These are phyloP conservation scores for Cephalopholis sonnerati DNA, from an alignment of 2,113 vertebrate genomes.

Conservation along the genomic window DNA sequence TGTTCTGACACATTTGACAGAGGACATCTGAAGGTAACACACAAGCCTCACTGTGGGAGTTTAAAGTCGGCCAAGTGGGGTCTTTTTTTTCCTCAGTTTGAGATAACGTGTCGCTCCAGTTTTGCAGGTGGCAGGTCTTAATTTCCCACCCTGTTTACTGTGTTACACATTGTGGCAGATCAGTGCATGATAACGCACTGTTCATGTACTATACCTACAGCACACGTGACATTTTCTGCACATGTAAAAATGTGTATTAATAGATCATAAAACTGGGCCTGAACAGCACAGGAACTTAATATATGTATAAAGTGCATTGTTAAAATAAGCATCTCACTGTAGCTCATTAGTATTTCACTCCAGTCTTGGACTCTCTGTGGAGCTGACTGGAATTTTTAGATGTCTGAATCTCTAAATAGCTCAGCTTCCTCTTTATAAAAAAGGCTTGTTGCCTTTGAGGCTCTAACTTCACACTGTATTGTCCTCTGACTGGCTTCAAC, in stretches of 20 bases:
- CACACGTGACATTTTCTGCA: neutral
- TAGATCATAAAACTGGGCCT: neutral
- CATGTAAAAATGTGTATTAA: slow-evolving; percentile 1
- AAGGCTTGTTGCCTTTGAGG: slow-evolving; percentile 21
- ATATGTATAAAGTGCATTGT: neutral
- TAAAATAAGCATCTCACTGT: neutral
- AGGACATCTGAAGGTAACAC: slow-evolving; percentile 9
- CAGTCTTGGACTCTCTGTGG: slow-evolving; percentile 14
- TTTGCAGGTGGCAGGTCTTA: slow-evolving; percentile 41
- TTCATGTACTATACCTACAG: neutral
- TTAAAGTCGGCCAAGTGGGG: neutral
- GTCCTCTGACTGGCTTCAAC: neutral
- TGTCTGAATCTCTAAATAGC: slow-evolving; percentile 38
- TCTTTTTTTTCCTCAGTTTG: neutral
- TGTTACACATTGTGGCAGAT: slow-evolving; percentile 16
- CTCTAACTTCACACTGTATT: neutral
- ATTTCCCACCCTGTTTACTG: slow-evolving; percentile 52
- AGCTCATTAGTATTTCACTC: slow-evolving; percentile 23
- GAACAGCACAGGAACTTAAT: neutral
- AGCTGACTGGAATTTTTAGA: slow-evolving; percentile 28
- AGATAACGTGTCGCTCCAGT: neutral
- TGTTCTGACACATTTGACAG: neutral
- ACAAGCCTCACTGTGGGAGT: neutral
- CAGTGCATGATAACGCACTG: slow-evolving; percentile 18
- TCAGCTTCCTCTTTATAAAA: slow-evolving; percentile 7